Conservation (phyloP, 1,140 invertebrate genomes). For the Heliconius hermathena region DNA sequence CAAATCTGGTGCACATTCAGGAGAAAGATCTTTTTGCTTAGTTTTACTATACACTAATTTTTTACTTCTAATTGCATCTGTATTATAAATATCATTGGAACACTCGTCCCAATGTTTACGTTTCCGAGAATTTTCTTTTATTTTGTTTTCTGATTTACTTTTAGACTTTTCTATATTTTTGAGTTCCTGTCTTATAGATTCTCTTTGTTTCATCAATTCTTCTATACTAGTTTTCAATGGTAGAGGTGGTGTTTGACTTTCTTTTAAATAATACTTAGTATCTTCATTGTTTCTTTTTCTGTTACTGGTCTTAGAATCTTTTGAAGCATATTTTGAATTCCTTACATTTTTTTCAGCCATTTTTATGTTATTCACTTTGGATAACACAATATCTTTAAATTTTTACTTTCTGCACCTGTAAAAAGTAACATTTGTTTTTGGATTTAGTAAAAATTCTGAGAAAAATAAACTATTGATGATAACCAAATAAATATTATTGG, state of each 20-base stretch:
- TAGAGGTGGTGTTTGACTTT: slow-evolving; percentile 68
- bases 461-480: slow-evolving; percentile 26
- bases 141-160: slow-evolving; percentile 40
- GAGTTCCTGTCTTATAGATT: slow-evolving; percentile 57
- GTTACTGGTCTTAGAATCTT: slow-evolving; percentile 44
- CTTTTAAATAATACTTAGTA: slow-evolving; percentile 40
- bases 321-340: slow-evolving; percentile 51
- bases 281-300: slow-evolving; percentile 51
- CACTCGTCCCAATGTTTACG: slow-evolving; percentile 32
- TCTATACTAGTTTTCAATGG: slow-evolving; percentile 57
- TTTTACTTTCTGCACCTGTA: slow-evolving; percentile 45
- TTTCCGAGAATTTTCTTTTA: slow-evolving; percentile 34
- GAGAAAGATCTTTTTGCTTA: slow-evolving; percentile 47
- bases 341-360: slow-evolving; percentile 52
- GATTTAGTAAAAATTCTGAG: slow-evolving; percentile 28
- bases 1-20: slow-evolving; percentile 49
- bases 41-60: not conserved
- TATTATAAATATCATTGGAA: slow-evolving; percentile 26
- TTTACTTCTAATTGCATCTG: slow-evolving; percentile 31
- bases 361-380: slow-evolving; percentile 36
- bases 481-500: slow-evolving; percentile 31
- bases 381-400: slow-evolving; percentile 12
- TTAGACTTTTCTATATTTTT: slow-evolving; percentile 50
- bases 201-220: slow-evolving; percentile 65
- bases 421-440: slow-evolving; percentile 45